phyloP scores from a whole-genome alignment of 2,797 vertebrate genomes.

The Podarcis lilfordi region DNA sequence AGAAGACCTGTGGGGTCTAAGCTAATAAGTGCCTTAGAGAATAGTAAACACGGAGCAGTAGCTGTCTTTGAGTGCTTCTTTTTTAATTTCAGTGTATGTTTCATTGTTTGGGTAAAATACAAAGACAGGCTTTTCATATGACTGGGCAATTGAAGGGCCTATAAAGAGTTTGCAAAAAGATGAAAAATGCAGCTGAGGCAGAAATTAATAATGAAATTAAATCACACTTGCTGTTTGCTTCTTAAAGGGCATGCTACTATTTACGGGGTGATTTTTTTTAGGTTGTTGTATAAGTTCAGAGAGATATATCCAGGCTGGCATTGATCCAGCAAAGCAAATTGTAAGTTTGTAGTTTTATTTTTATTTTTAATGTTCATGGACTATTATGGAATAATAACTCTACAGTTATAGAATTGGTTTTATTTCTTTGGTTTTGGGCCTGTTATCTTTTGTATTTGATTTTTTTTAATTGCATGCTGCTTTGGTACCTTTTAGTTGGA shows the following conservation, averaged over 20 bases:
- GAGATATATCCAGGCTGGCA: background rate
- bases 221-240: background rate
- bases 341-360: background rate
- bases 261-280: background rate
- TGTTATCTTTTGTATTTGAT: too few species aligned
- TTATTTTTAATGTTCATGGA: too few species aligned
- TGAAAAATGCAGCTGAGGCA: background rate
- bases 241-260: background rate
- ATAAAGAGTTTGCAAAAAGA: background rate
- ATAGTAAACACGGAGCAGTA: background rate
- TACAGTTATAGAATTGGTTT: too few species aligned
- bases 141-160: background rate
- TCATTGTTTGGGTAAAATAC: background rate
- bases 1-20: rapidly evolving
- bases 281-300: background rate
- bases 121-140: background rate
- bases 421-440: too few species aligned
- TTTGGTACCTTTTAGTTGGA: too few species aligned
- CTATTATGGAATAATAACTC: too few species aligned
- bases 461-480: too few species aligned
- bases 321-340: background rate
- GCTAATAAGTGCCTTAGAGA: background rate
- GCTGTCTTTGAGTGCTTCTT: background rate
- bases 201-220: background rate
- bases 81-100: conserved; percentile 9